Evolutionary conservation across 2,888 invertebrate species (phyloP).

Genomic region (Cosmia trapezina): DNA sequence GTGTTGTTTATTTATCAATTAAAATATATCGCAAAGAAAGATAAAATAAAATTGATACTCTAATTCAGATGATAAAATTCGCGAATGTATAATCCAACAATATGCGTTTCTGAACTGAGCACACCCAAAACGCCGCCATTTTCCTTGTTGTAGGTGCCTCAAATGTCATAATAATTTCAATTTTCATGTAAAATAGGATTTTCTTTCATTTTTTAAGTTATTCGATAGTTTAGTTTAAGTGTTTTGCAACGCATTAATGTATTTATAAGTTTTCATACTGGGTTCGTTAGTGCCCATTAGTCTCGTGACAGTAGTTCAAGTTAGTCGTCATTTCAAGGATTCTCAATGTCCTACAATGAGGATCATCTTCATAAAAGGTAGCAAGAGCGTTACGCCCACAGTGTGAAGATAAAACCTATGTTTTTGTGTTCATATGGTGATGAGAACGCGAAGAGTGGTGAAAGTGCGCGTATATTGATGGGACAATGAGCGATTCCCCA

Average conservation of each 20-base stretch:
- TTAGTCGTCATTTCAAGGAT: constrained; percentile 87
- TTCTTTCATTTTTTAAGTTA: constrained; percentile 86
- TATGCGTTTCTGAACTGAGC: constrained; percentile 64
- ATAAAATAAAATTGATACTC: neutral
- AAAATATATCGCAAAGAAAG: neutral
- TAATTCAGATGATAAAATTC: neutral
- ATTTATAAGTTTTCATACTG: constrained; percentile 73
- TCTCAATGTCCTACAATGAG: constrained; percentile 86
- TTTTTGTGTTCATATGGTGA: constrained; percentile 71
- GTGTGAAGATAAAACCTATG: constrained; percentile 70
- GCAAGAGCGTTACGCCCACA: constrained; percentile 82
- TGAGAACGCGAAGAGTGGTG: constrained; percentile 72
- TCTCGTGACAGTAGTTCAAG: constrained; percentile 76
- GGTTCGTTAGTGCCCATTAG: constrained; percentile 65
- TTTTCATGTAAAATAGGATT: constrained; percentile 83
- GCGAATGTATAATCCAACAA: neutral
- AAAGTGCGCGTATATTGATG: constrained; percentile 75
- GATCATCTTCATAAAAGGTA: constrained; percentile 86
- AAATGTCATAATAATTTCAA: constrained; percentile 90
- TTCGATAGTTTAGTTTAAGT: constrained; percentile 76
- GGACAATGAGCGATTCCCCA: constrained; percentile 89
- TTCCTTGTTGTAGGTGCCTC: constrained; percentile 90
- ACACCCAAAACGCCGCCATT: constrained; percentile 82
- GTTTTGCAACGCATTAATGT: constrained; percentile 71
- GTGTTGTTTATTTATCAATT: neutral